Evolutionary conservation across 2,797 vertebrate genomes (phyloP), one percentile per base, ranked within the genome.

Genomic region (Echeneis naucrates): DNA sequence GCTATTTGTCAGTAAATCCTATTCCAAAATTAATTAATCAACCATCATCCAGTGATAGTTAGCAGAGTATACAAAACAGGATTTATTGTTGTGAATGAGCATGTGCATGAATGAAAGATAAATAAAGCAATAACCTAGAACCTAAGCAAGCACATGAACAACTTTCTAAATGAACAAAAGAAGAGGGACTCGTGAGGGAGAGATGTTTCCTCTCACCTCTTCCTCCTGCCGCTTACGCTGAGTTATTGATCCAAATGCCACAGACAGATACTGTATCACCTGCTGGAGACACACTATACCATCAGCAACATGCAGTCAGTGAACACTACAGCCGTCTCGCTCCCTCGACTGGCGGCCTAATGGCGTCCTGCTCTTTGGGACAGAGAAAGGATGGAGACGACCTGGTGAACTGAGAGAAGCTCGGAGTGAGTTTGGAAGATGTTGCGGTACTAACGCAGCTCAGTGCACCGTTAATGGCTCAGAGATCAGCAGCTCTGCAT

Each of bases 1-100:
- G 77, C 68, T 85, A 74, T 82, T 79, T 78, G 72, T 75, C 66
- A 12, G 35, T 81, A 92, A 90, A 87, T 82, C 89, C 89, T 51
- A 55, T 40, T 60, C 50, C 64, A 66, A 73, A n/a, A 68, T 13
- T 44, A 40, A 40, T 40, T 40, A 44, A 44, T 17, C 40, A 44
- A 44, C 40, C 19, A 44, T 44, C 40, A 75, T 78, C 72, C 63
- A 5, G 56, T 23, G 35, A 51, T 68, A 47, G 60, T 78, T 75
- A 76, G 48, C 40, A 35, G 27, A 37, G 76, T 19, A 38, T 37
- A 62, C 60, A 54, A 47, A 5, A 37, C 24, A 23, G 8, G 23
- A 48, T 61, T 21, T 77, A 68, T 37, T 73, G 67, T 21, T 66
- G n/a, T 64, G 51, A 67, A 69, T 47, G 21, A 71, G 30, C 5